phyloP scores from a whole-genome alignment of 2,113 vertebrate genomes.

The Geococcyx californianus region DNA sequence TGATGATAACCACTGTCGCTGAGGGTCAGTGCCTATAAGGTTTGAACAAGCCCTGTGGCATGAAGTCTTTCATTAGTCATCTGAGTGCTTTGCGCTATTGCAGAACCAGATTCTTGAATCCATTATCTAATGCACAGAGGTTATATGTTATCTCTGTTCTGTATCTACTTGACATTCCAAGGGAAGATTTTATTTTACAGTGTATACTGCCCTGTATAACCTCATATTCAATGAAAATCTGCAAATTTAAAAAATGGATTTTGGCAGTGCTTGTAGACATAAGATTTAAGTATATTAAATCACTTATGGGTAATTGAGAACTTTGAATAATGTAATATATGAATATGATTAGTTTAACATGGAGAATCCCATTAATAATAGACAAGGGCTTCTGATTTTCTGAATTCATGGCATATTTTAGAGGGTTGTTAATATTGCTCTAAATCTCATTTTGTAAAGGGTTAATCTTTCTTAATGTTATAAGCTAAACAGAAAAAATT shows the following conservation, averaged over 20 bases:
- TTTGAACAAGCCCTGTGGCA: background rate
- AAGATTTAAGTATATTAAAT: slow-evolving; percentile 45
- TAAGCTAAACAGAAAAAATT: background rate
- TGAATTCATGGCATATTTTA: background rate
- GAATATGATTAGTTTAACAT: slow-evolving; percentile 65
- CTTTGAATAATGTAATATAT: slow-evolving; percentile 20
- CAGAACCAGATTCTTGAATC: background rate
- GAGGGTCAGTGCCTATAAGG: background rate
- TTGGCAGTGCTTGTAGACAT: slow-evolving; percentile 20
- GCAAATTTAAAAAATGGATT: slow-evolving; percentile 30
- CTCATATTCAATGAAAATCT: slow-evolving; percentile 4
- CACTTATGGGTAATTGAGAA: slow-evolving; percentile 55
- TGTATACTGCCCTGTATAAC: background rate
- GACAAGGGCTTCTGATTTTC: background rate
- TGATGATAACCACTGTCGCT: background rate
- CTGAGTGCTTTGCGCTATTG: background rate
- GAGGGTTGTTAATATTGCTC: background rate
- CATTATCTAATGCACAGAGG: background rate
- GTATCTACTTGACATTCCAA: background rate
- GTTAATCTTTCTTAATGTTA: background rate
- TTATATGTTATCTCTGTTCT: background rate
- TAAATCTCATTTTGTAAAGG: slow-evolving; percentile 25
- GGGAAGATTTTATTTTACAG: background rate
- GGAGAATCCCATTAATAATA: slow-evolving; percentile 55
- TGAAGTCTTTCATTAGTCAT: background rate